Evolutionary conservation across 1,140 invertebrate species (phyloP).

Genomic region (Diprion similis): DNA sequence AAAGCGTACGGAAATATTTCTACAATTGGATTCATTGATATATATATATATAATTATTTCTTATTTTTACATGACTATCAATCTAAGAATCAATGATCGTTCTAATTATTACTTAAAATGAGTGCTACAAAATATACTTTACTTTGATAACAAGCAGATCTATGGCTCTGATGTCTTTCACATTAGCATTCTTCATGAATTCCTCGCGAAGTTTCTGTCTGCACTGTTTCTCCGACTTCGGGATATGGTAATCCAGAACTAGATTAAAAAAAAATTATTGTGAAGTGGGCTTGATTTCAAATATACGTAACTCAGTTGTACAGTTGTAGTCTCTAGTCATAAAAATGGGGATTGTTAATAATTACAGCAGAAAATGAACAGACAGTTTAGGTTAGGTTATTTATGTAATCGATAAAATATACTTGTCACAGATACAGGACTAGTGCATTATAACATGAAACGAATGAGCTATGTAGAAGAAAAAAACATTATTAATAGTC

Average conservation of each 20-base stretch:
- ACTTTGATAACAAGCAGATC: conserved; percentile 93
- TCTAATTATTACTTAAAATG: background rate
- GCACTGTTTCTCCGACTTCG: conserved; percentile 72
- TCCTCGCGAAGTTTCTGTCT: conserved; percentile 79
- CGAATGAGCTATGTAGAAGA: no score
- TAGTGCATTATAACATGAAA: no score
- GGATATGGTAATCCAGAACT: conserved; percentile 83
- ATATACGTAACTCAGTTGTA: conserved; percentile 11
- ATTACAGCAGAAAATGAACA: conserved; percentile 9
- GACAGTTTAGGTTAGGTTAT: background rate
- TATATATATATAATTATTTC: conserved; percentile 13
- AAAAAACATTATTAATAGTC: no score
- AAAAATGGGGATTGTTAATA: conserved; percentile 12
- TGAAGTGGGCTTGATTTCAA: conserved; percentile 12
- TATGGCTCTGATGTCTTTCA: conserved; percentile 86
- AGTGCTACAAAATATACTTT: conserved; percentile 32
- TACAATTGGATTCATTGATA: background rate
- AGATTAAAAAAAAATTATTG: conserved; percentile 38
- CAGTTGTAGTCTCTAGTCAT: no score
- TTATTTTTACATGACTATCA: conserved; percentile 10
- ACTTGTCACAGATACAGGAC: no score
- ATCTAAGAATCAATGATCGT: background rate
- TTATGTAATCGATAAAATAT: background rate
- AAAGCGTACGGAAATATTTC: background rate
- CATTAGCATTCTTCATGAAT: conserved; percentile 77